Evolutionary conservation across 2,888 invertebrate genomes (phyloP).

Genomic region (Tetropium fuscum): DNA sequence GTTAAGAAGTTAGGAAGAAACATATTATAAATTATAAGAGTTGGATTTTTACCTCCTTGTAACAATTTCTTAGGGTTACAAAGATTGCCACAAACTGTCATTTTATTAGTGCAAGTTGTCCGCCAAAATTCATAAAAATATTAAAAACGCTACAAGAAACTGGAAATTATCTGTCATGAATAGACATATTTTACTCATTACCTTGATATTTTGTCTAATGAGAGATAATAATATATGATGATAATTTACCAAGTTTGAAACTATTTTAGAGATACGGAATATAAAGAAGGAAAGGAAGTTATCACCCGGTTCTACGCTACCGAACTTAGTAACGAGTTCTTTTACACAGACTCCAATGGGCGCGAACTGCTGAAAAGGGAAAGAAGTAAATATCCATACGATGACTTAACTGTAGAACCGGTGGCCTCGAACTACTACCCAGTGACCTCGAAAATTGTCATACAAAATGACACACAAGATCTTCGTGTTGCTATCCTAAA

Average conservation of each 20-base stretch:
- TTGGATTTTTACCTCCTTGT: too few species aligned
- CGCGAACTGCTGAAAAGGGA: constrained; percentile 74
- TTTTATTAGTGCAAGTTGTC: too few species aligned
- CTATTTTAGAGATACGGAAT: constrained; percentile 47
- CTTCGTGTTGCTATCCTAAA: constrained; percentile 69
- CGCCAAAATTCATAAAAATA: too few species aligned
- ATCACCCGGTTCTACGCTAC: constrained; percentile 59
- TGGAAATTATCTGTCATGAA: too few species aligned
- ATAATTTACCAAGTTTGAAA: background rate
- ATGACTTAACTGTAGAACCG: constrained; percentile 65
- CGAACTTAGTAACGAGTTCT: constrained; percentile 58
- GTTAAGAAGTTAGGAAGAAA: too few species aligned
- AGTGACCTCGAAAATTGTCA: constrained; percentile 74
- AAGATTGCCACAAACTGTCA: too few species aligned
- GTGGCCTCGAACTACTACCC: constrained; percentile 82
- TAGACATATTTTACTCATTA: too few species aligned
- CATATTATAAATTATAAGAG: too few species aligned
- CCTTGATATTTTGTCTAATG: too few species aligned
- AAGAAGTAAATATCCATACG: constrained; percentile 69
- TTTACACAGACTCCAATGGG: constrained; percentile 85
- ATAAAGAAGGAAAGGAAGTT: constrained; percentile 36
- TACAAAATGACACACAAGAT: constrained; percentile 66
- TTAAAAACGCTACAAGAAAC: too few species aligned
- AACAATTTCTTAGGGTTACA: too few species aligned
- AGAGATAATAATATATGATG: too few species aligned